Base-by-base conservation (phyloP, 30 jellyfish, hydroid and myxozoan species). In the Clytia hemisphaerica region DNA sequence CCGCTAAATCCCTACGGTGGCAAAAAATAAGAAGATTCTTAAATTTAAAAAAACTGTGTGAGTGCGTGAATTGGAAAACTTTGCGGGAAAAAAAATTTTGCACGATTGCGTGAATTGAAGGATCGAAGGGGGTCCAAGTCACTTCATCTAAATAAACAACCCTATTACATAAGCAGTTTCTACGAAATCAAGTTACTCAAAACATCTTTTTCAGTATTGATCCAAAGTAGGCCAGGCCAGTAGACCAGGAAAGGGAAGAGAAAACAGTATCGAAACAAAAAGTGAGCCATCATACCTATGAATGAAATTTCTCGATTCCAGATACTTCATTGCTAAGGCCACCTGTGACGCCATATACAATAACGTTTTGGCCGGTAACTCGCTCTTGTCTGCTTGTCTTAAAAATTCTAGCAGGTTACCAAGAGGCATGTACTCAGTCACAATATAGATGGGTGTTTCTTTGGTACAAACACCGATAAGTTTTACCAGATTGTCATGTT, bases 281-380 rank as follows among this genome's bases (percentile, higher is more conserved):
- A 21, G 9, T 29, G 14, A 7, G 33, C 14, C 66, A 57, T 40
- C 71, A 21, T 37, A 88, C 97, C 97, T 76, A 47, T 88, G 97
- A 40, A 88, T 88, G 35, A 88, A 88, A 37, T 61, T 70, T 14
- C 40, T 77, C 28, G 40, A 58, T 47, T 88, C 97, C 26, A 88
- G 66, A 40, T 88, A 88, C 37, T 75, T 78, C 97, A 88, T 88
- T 10, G 97, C 97, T n/a, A 93, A 79, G 29, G 97, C 83, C 4
- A 88, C 97, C 64, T 88, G 97, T 37, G 97, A 81, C 3, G 97
- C 97, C 94, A 88, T 88, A 65, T 88, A 88, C n/a, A 88, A 67
- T 26, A 88, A 76, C 4, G 97, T 88, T 16, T 94, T 88, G n/a
- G 97, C 94, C 21, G 97, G 97, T 14, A 88, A 64, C 58, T 88